A percentile compares a stretch with the other conserved stretches of the same genome.
phyloP scores from a whole-genome alignment of 2,113 vertebrate species.

The Chaetodon auriga region DNA sequence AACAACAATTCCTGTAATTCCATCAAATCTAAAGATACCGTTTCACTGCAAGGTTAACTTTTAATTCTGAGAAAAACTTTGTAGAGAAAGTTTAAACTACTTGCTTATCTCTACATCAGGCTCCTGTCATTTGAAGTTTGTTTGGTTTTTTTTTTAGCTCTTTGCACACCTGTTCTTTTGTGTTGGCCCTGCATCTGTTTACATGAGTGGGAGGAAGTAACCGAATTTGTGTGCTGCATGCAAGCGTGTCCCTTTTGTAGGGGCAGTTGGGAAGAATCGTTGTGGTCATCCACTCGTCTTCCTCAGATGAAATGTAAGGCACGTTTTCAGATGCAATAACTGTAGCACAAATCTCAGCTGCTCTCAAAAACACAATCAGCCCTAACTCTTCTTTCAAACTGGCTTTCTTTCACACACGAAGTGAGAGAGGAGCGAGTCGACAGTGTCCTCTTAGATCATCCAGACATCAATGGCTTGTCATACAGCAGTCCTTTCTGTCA shows the following conservation, averaged over 20 bases:
- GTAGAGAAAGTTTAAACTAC: constrained; percentile 22
- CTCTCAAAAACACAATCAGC: constrained; percentile 18
- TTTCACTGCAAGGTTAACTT: constrained; percentile 30
- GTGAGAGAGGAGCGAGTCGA: constrained; percentile 27
- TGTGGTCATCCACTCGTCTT: background rate
- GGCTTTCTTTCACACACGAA: constrained; percentile 10
- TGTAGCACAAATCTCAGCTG: background rate
- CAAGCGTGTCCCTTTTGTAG: constrained; percentile 19
- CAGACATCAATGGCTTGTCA: constrained; percentile 75
- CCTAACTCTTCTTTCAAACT: constrained; percentile 17
- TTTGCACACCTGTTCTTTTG: constrained; percentile 60
- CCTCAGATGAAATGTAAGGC: constrained; percentile 7
- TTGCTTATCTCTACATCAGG: background rate
- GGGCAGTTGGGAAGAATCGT: background rate
- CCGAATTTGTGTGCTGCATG: constrained; percentile 20
- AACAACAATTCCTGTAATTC: too few relatives aligned
- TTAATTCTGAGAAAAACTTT: constrained; percentile 34
- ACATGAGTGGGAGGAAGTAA: constrained; percentile 63
- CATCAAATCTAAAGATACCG: constrained; percentile 3
- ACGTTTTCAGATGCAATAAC: constrained; percentile 18
- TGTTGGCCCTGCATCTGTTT: constrained; percentile 36
- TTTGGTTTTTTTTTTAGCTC: background rate
- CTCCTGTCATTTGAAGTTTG: constrained; percentile 1
- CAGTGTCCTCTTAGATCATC: constrained; percentile 65
- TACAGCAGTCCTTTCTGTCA: constrained; percentile 61